These are phyloP conservation scores for Arbacia lixula DNA, from an alignment of 53 echinoderm and acorn worm genomes.

Conservation along the genomic window DNA sequence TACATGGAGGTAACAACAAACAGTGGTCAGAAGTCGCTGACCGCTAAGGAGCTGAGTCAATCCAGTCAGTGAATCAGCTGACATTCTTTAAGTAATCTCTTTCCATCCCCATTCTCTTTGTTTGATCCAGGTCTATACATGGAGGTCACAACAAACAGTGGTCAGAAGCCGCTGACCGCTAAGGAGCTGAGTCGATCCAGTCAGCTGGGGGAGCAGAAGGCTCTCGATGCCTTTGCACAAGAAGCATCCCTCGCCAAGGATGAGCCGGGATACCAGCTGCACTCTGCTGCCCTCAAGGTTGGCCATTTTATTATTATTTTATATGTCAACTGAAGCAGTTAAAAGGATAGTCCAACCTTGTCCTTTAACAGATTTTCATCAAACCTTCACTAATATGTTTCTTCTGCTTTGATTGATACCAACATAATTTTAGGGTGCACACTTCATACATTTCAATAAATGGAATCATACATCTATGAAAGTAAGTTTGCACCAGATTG, in stretches of 20 bases:
- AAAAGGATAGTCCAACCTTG: too few species aligned
- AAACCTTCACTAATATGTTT: too few species aligned
- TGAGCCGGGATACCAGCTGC: constrained; percentile 57
- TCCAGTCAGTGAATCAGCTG: too few species aligned
- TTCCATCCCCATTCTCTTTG: too few species aligned
- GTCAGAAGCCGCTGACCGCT: constrained; percentile 58
- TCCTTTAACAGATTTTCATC: not conserved
- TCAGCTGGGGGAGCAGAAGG: constrained; percentile 44
- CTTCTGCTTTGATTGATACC: too few species aligned
- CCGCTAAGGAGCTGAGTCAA: constrained; percentile 17
- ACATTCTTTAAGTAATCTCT: too few species aligned
- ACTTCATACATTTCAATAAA: too few species aligned
- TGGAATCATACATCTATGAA: too few species aligned
- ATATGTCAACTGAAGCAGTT: too few species aligned
- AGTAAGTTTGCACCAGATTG: too few species aligned
- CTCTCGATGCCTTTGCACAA: constrained; percentile 31
- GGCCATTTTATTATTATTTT: too few species aligned
- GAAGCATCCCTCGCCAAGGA: constrained; percentile 63
- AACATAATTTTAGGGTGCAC: too few species aligned
- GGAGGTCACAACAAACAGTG: constrained; percentile 43
- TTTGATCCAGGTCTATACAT: constrained; percentile 34
- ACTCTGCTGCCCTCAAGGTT: constrained; percentile 67
- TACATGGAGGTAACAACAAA: not conserved
- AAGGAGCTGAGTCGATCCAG: constrained; percentile 55
- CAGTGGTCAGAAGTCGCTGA: not conserved